Percentiles rank a stretch among this genome's conserved stretches.
Evolutionary conservation across 1,140 invertebrate species (phyloP).

Genomic region (Diabrotica virgifera): DNA sequence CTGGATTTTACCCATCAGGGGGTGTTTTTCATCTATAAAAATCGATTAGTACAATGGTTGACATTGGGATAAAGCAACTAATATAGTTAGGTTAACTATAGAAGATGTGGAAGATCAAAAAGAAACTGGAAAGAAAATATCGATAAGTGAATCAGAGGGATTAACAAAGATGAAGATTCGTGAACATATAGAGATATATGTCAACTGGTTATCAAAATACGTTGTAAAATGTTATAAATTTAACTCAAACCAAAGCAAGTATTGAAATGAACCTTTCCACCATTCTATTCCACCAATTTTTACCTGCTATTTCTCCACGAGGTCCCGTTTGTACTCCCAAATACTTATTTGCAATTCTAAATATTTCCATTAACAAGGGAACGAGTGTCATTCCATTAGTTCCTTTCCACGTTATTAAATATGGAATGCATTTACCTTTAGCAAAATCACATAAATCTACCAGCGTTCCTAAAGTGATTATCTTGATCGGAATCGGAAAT

Average conservation of each 20-base stretch:
- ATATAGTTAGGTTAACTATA: too few relatives aligned
- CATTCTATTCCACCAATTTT: background rate
- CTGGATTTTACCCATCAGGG: conserved; percentile 29
- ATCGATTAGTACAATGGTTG: too few relatives aligned
- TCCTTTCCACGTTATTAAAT: conserved; percentile 33
- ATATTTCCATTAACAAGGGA: conserved; percentile 28
- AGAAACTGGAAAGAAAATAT: too few relatives aligned
- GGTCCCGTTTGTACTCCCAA: conserved; percentile 22
- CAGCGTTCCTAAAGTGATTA: conserved; percentile 27
- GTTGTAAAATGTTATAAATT: too few relatives aligned
- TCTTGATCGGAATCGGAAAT: conserved; percentile 24
- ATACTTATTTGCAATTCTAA: conserved; percentile 28
- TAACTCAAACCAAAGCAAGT: too few relatives aligned
- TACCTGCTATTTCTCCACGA: conserved; percentile 28
- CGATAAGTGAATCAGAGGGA: too few relatives aligned
- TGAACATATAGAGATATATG: too few relatives aligned
- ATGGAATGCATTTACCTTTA: conserved; percentile 25
- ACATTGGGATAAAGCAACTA: too few relatives aligned
- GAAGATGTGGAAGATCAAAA: too few relatives aligned
- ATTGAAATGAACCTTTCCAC: too few relatives aligned
- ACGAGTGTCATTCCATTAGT: conserved; percentile 21
- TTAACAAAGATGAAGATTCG: too few relatives aligned
- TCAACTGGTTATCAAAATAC: too few relatives aligned
- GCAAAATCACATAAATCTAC: conserved; percentile 29
- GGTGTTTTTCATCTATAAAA: conserved; percentile 24